These are phyloP conservation scores for Tethya wilhelma DNA, from an alignment of 37 sponge, comb jelly and placozoan genomes.

Conservation along the genomic window DNA sequence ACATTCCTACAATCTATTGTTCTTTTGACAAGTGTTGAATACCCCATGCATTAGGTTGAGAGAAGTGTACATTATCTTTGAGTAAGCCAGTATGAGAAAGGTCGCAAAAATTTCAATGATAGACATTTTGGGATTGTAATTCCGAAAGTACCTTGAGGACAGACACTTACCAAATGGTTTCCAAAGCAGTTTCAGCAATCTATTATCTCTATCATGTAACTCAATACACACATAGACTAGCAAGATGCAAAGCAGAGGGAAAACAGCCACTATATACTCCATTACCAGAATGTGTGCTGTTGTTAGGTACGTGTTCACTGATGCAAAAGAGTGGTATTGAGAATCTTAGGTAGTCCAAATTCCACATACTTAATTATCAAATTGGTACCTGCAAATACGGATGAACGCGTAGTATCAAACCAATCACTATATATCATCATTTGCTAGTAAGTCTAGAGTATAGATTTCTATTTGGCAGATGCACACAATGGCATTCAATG, in stretches of 20 bases:
- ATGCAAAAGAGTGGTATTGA: constrained; percentile 34
- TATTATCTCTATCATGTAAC: constrained; percentile 12
- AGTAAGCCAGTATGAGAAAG: constrained; percentile 8
- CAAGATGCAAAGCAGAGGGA: constrained; percentile 34
- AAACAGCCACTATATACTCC: constrained; percentile 43
- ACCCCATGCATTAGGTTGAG: not conserved
- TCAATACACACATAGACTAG: constrained; percentile 10
- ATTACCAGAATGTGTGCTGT: constrained; percentile 14
- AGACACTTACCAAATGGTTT: too few relatives aligned
- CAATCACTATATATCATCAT: not conserved
- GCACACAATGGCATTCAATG: not conserved
- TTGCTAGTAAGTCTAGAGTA: not conserved
- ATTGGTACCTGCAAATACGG: too few relatives aligned
- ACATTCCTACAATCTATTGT: not conserved
- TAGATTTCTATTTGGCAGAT: not conserved
- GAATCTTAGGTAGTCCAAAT: constrained; percentile 50
- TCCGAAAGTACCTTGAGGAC: too few relatives aligned
- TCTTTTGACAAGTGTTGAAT: not conserved
- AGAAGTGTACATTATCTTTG: constrained; percentile 1
- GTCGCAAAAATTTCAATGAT: too few relatives aligned
- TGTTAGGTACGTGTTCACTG: not conserved
- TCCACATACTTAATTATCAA: constrained; percentile 33
- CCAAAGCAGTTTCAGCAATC: constrained; percentile 10
- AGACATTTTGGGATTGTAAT: too few relatives aligned
- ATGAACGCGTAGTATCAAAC: not conserved